Conservation (phyloP, 2,888 invertebrate species). For the Dioctria rufipes region DNA sequence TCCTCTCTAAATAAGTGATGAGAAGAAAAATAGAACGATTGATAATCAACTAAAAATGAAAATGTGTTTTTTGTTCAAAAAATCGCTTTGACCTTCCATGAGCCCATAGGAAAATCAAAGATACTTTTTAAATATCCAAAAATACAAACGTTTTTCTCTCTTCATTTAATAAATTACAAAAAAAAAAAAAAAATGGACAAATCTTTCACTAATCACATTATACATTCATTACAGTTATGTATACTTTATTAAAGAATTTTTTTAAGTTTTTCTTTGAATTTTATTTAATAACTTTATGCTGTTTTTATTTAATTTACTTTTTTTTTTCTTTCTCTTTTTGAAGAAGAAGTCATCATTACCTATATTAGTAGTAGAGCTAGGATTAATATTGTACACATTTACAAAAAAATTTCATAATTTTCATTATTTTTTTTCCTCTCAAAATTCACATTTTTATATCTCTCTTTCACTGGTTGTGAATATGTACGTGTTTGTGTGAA, state of each 20-base stretch:
- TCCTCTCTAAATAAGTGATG: background rate
- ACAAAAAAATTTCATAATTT: slow-evolving; percentile 8
- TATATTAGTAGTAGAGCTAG: background rate
- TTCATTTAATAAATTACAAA: slow-evolving; percentile 2
- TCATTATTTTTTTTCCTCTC: no score
- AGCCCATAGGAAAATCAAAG: slow-evolving; percentile 42
- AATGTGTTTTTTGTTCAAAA: background rate
- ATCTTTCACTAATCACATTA: background rate
- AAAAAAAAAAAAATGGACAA: no score
- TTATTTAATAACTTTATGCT: no score
- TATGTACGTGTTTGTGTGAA: no score
- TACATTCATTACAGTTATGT: no score
- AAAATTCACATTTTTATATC: no score
- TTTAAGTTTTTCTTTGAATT: no score
- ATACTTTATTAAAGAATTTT: no score
- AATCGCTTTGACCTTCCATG: slow-evolving; percentile 42
- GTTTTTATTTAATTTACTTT: no score
- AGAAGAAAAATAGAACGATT: background rate
- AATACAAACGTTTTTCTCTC: slow-evolving; percentile 3
- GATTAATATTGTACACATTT: slow-evolving; percentile 10
- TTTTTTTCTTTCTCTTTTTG: no score
- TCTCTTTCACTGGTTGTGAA: no score
- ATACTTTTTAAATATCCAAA: background rate
- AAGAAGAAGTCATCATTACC: no score
- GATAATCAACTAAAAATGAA: background rate